phyloP scores from a whole-genome alignment of 2,888 invertebrate species.

The Diplolepis rosae region DNA sequence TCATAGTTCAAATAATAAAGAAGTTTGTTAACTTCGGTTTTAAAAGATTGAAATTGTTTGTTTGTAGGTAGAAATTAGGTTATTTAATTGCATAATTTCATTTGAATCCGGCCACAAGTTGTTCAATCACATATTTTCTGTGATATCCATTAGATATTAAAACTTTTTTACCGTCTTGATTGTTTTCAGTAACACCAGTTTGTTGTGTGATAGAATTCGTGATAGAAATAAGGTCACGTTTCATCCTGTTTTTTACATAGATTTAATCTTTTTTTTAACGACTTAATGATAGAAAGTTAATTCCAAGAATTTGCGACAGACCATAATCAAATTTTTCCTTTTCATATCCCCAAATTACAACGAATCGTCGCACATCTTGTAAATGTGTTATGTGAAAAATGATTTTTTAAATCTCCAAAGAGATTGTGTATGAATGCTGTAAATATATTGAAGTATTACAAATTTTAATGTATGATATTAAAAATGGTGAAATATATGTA shows the following conservation, averaged over 20 bases:
- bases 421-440: slow-evolving; percentile 19
- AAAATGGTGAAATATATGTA: not conserved
- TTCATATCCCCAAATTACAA: slow-evolving; percentile 3
- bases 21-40: too few species aligned
- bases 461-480: slow-evolving; percentile 21
- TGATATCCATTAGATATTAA: slow-evolving; percentile 23
- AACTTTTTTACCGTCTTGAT: slow-evolving; percentile 16
- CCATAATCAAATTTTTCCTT: slow-evolving; percentile 9
- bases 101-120: too few species aligned
- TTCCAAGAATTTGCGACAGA: not conserved
- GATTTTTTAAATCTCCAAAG: not conserved
- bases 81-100: too few species aligned
- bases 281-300: not conserved
- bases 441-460: slow-evolving; percentile 12
- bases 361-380: slow-evolving; percentile 22
- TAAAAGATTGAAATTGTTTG: too few species aligned
- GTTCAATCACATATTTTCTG: slow-evolving; percentile 27
- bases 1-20: too few species aligned
- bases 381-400: not conserved
- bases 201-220: slow-evolving; percentile 6
- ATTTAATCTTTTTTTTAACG: not conserved
- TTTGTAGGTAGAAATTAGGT: too few species aligned
- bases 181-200: slow-evolving; percentile 1
- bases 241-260: not conserved
- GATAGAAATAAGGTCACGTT: not conserved